Base-by-base conservation (phyloP, 2,888 invertebrate genomes). In the Cremastobaeus sp. region DNA sequence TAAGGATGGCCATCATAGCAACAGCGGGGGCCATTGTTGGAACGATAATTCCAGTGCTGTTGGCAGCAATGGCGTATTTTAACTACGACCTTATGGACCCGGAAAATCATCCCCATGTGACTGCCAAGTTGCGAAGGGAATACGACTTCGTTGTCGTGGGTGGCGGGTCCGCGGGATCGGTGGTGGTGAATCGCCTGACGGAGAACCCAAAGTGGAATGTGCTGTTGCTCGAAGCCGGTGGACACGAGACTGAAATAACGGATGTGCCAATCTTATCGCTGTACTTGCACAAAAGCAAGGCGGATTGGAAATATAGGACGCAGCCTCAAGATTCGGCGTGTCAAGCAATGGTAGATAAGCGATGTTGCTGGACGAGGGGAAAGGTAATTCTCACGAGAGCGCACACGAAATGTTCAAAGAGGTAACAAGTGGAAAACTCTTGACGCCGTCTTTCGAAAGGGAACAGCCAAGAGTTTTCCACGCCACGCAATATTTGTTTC, bases 271-370 rank as follows among this genome's bases (percentile, higher is more conserved):
- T 95, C 47, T 88, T 96, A n/a, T 96, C 96, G 35, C 86, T 96
- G 41, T 96, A 95, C 86, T 89, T 96, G 82, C 96, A 96, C 87
- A 95, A 95, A 82, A 96, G 96, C 85, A 94, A 94, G 89, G 86
- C 96, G 81, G 96, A 96, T 87, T 96, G 96, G 96, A 95, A 95
- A 82, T 96, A 95, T 88, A 94, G 95, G 78, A 93, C 96, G 0
- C 95, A 96, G 85, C 94, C 96, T 0, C 94, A 95, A 88, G 90
- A 91, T 41, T 91, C 94, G 0, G 96, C 96, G 0, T 96, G 96
- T 77, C 94, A 95, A 84, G 96, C 95, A 0, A 95, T 96, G 95
- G 89, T 92, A 55, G 95, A 95, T 83, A 91, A 93, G 80, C 91
- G 95, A 37, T 95, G 95, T 83, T 93, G 93, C 81, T 96, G 96